These are phyloP conservation scores for Nothobranchius kuhntae DNA, from an alignment of 2,113 vertebrate species.

Conservation along the genomic window DNA sequence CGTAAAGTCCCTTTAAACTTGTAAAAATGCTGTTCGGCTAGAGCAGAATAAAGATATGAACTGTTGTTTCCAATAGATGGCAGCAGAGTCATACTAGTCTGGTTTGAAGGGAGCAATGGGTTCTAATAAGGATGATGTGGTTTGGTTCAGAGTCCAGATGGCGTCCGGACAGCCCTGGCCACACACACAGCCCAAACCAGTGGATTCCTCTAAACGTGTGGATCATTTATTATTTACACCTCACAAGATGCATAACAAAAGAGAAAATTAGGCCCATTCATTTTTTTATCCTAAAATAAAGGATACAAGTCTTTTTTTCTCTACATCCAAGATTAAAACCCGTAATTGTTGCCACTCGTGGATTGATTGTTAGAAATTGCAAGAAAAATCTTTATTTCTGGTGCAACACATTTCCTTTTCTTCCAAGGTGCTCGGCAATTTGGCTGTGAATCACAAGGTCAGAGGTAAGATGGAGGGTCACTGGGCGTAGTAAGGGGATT, in stretches of 20 bases:
- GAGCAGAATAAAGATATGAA: slow-evolving; percentile 15
- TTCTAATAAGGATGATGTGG: slow-evolving; percentile 56
- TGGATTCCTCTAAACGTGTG: slow-evolving; percentile 20
- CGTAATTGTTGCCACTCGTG: not conserved
- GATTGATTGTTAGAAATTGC: slow-evolving; percentile 29
- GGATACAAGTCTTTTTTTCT: too few relatives aligned
- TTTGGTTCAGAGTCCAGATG: slow-evolving; percentile 57
- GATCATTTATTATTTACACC: slow-evolving; percentile 10
- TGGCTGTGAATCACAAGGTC: slow-evolving; percentile 58
- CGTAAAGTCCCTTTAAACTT: not conserved
- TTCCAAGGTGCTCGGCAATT: slow-evolving; percentile 32
- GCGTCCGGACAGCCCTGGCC: slow-evolving; percentile 52
- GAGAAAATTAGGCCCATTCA: too few relatives aligned
- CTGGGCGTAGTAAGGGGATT: not conserved
- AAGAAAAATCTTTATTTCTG: slow-evolving; percentile 25
- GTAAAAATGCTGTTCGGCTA: not conserved
- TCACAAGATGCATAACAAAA: too few relatives aligned
- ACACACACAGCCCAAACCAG: slow-evolving; percentile 55
- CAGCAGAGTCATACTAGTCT: slow-evolving; percentile 47
- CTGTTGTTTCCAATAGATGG: slow-evolving; percentile 65
- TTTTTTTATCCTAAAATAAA: too few relatives aligned
- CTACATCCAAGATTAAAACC: too few relatives aligned
- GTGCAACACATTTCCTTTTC: slow-evolving; percentile 22
- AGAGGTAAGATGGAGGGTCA: slow-evolving; percentile 20
- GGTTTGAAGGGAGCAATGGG: slow-evolving; percentile 28